phyloP scores from a whole-genome alignment of 2,888 invertebrate species.

The Chromoteleia sp. region DNA sequence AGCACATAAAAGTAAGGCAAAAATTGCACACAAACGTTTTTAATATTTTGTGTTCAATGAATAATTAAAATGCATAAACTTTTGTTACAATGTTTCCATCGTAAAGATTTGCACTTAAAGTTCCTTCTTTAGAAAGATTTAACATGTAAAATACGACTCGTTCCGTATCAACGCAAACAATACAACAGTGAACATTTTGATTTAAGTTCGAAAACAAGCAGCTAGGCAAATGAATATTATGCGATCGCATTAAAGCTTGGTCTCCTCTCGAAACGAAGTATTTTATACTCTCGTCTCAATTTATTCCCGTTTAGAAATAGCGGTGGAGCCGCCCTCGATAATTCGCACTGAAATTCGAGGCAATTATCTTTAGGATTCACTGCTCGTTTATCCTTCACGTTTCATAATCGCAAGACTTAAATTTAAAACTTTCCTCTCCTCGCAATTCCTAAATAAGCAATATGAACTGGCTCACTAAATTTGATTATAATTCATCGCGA shows the following conservation, averaged over 20 bases:
- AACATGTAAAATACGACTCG: conserved; percentile 10
- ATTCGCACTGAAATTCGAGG: conserved; percentile 41
- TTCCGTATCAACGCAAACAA: conserved; percentile 5
- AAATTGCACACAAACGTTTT: too few relatives aligned
- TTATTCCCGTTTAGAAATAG: conserved; percentile 41
- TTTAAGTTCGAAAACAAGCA: conserved; percentile 34
- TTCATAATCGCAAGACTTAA: conserved; percentile 46
- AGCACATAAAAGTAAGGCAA: too few relatives aligned
- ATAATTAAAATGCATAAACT: conserved; percentile 6
- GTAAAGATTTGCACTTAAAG: conserved; percentile 16
- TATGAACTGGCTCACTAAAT: conserved; percentile 30
- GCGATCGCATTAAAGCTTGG: conserved; percentile 24
- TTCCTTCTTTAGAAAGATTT: conserved; percentile 2
- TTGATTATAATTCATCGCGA: conserved; percentile 35
- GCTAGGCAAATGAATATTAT: conserved; percentile 27
- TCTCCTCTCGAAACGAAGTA: conserved; percentile 13
- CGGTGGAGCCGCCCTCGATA: conserved; percentile 23
- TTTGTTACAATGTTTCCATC: background rate
- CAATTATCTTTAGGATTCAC: conserved; percentile 57
- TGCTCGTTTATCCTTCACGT: conserved; percentile 47
- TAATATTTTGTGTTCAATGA: too few relatives aligned
- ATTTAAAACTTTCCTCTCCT: conserved; percentile 42
- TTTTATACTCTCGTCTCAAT: conserved; percentile 45
- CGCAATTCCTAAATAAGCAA: conserved; percentile 34
- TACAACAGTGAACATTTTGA: background rate